Conservation (phyloP, 2,888 invertebrate genomes). For the Podotricha telesiphe region DNA sequence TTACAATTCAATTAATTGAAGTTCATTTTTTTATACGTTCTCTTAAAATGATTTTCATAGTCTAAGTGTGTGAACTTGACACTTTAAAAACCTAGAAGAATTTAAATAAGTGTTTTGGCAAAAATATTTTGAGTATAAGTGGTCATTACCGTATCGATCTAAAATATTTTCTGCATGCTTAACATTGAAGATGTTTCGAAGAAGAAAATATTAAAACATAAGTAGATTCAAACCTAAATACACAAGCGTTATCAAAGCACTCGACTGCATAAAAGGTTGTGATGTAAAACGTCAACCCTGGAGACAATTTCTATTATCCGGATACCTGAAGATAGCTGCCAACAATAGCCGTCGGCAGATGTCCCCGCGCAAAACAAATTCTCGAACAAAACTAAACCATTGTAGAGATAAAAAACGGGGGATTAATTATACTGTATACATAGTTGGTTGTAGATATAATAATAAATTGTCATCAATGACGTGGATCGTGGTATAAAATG, state of each 20-base stretch:
- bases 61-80: too few species aligned
- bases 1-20: too few species aligned
- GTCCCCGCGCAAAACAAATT: conserved; percentile 80
- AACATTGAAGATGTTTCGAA: conserved; percentile 19
- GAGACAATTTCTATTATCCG: conserved; percentile 79
- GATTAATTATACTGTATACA: conserved; percentile 52
- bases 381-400: conserved; percentile 74
- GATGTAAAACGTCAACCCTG: conserved; percentile 77
- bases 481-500: conserved; percentile 78
- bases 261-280: conserved; percentile 72
- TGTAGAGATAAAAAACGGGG: conserved; percentile 64
- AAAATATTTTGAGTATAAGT: background rate
- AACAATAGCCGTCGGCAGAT: conserved; percentile 78
- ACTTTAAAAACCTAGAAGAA: too few species aligned
- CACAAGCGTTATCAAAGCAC: conserved; percentile 76
- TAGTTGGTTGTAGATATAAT: conserved; percentile 55
- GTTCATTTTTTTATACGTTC: too few species aligned
- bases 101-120: background rate
- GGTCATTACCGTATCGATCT: background rate
- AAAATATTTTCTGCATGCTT: background rate
- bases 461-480: conserved; percentile 82
- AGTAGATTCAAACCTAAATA: conserved; percentile 67
- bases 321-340: conserved; percentile 73
- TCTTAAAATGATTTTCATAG: too few species aligned
- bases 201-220: conserved; percentile 45